Evolutionary conservation across 2,113 vertebrate genomes (phyloP), one percentile per base, ranked within the genome.

Genomic region (Climacteris rufus): DNA sequence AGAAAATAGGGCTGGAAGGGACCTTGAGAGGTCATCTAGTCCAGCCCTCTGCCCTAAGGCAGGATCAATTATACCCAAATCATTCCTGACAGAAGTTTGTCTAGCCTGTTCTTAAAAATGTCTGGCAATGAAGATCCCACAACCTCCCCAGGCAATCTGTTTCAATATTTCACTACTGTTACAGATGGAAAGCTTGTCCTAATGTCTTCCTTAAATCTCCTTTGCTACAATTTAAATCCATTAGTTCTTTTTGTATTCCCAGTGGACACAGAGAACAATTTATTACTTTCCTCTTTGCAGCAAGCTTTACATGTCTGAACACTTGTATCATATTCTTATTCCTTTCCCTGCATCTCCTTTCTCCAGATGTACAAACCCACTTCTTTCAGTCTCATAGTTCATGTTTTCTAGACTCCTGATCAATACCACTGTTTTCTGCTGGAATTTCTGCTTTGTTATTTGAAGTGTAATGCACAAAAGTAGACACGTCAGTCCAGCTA

Each of bases 61-160:
- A 94, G 50, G 83, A 96, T 93, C 95, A 94, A 57, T 94, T 97
- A 95, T 88, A 86, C 63, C 85, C 92, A 95, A 87, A 92, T 97
- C 95, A 94, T 70, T 92, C 75, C 86, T 92, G 95, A 92, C 92
- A 94, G 85, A 88, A 92, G 92, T 94, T 90, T 93, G 92, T 61
- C 79, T 79, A 93, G 92, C 85, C 63, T 88, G 83, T 88, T 95
- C 82, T 80, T 83, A 39, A 86, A 93, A 93, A 88, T 6, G 63
- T 53, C 90, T 96, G 80, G 71, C 94, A 80, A 47, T 76, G 83
- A 90, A 90, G 85, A 93, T 88, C 72, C 92, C 82, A 90, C 31
- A 96, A 61, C 66, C 61, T 97, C 96, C 94, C 54, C 45, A 59
- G 92, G 95, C 94, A 93, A 86, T 92, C 88, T 77, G 28, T 87